These are phyloP conservation scores for Drosophila subsilvestris DNA, from an alignment of 2,888 invertebrate genomes.

Conservation along the genomic window DNA sequence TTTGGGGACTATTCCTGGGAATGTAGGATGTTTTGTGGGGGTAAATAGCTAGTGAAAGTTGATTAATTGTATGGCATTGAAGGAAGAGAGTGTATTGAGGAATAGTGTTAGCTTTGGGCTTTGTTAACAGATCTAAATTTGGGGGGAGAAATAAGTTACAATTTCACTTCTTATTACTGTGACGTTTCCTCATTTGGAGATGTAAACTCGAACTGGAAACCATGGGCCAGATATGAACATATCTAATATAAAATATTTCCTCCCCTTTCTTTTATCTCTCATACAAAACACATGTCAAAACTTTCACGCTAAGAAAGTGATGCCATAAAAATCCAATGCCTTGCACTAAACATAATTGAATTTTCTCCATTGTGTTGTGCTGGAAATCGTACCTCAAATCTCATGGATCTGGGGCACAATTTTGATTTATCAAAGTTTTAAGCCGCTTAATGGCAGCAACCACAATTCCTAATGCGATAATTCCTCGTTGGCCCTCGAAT, in stretches of 20 bases:
- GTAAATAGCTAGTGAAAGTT: neutral
- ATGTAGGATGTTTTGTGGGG: neutral
- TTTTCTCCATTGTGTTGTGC: neutral
- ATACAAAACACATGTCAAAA: neutral
- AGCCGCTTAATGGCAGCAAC: slow-evolving; percentile 42
- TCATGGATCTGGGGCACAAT: neutral
- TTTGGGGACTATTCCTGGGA: neutral
- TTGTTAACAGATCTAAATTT: too few relatives aligned
- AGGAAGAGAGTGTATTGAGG: neutral
- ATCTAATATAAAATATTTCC: neutral
- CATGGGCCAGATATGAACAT: too few relatives aligned
- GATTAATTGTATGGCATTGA: neutral
- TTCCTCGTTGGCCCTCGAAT: neutral
- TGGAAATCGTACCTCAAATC: too few relatives aligned
- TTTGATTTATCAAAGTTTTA: slow-evolving; percentile 39
- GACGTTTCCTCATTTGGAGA: too few relatives aligned
- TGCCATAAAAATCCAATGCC: neutral
- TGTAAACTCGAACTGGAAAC: too few relatives aligned
- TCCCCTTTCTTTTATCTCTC: neutral
- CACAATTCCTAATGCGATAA: slow-evolving; percentile 44
- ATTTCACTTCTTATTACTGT: too few relatives aligned
- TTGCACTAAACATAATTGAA: neutral
- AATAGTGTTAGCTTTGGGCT: too few relatives aligned
- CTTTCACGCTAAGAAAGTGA: neutral
- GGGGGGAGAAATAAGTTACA: too few relatives aligned